Evolutionary conservation across 2,797 vertebrate genomes (phyloP).

Genomic region (Bucorvus abyssinicus): DNA sequence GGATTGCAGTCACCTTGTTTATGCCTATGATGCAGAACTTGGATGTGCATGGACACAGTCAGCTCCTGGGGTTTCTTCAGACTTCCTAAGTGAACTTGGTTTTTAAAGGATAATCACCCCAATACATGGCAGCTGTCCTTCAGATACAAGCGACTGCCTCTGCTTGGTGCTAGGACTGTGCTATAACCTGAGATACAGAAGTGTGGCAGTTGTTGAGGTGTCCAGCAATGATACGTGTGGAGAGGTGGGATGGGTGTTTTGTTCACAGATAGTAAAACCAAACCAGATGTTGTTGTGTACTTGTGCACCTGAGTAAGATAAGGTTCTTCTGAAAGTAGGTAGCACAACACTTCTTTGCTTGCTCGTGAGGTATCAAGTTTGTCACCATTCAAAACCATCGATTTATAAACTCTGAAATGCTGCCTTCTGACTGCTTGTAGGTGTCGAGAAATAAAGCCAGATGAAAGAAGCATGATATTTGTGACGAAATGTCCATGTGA

Average conservation of each 20-base stretch:
- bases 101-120: not conserved
- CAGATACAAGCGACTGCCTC: not conserved
- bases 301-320: not conserved
- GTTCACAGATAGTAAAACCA: not conserved
- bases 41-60: not conserved
- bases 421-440: conserved; percentile 71
- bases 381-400: not conserved
- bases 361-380: not conserved
- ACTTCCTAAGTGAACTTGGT: not conserved
- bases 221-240: not conserved
- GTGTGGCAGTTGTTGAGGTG: not conserved
- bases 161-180: not conserved
- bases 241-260: not conserved
- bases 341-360: not conserved
- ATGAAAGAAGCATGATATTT: conserved; percentile 90
- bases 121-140: not conserved
- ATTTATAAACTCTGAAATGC: not conserved
- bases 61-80: not conserved
- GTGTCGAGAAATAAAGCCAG: conserved; percentile 83
- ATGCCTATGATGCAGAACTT: not conserved
- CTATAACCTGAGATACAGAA: not conserved
- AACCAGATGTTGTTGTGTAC: not conserved
- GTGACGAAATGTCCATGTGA: conserved; percentile 96
- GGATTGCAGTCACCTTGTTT: not conserved
- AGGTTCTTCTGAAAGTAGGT: not conserved